Base-by-base conservation (phyloP, 30 jellyfish, hydroid and myxozoan genomes). In the Pelagia noctiluca region DNA sequence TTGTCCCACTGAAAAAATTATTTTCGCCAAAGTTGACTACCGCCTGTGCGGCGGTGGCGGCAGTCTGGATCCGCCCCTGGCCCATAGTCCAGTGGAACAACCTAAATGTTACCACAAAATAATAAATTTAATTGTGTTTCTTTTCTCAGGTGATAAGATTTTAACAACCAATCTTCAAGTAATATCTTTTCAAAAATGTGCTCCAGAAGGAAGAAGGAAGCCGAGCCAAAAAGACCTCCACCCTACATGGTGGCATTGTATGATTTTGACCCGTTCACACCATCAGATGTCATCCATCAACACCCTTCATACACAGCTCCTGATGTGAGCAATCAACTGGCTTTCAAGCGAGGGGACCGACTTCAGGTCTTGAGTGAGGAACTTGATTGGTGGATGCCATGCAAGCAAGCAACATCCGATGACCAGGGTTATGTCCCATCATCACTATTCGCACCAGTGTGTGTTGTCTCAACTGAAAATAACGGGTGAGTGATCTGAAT, bases 301-400 rank as follows among this genome's bases (percentile, higher is more conserved):
- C 75, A 66, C n/a, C 84, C 84, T 13, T 32, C 84, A 7, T 65
- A 62, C 25, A 12, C 68, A 4, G 83, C 84, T 12, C 91, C 91
- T 62, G 11, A 49, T 48, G 11, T 65, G 19, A 50, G 38, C 19
- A 46, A 68, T 10, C 91, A 65, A 37, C 57, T 81, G 26, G 46
- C 67, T 2, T 68, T 81, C 78, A 66, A 53, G 22, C 34, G 77
- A 67, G 91, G 91, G 33, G 91, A 81, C 32, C 29, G 33, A 29
- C 63, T 81, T 5, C 33, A 28, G 30, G 91, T 81, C 16, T 2
- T 81, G 50, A 63, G 84, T 68, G 78, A 81, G 28, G 78, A 24
- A 52, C 32, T 81, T 24, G 91, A 66, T 49, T 81, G 91, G 91
- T 81, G 91, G 91, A 68, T 81, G 16, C 75, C 49, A 18, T 81